Evolutionary conservation across 2,797 vertebrate genomes (phyloP).

Genomic region (Percopsis omiscomaycus): DNA sequence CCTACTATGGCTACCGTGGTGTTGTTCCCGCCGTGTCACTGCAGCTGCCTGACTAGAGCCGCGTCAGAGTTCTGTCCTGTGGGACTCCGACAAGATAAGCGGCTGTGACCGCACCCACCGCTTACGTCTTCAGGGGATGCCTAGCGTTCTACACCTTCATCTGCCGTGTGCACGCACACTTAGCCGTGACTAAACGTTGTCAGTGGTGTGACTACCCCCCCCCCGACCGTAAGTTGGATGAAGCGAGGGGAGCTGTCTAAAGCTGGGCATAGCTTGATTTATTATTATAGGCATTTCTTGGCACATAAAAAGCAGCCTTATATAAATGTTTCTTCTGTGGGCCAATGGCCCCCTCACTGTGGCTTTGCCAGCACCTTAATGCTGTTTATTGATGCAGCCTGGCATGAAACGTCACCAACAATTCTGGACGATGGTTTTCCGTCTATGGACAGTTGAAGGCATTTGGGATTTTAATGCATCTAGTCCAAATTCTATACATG

Average conservation of each 20-base stretch:
- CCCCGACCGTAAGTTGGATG: background rate
- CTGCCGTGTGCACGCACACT: too few species aligned
- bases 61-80: background rate
- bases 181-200: too few species aligned
- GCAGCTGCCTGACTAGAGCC: constrained; percentile 76
- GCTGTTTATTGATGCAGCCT: constrained; percentile 17
- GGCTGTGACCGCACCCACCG: background rate
- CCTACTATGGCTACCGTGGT: constrained; percentile 62
- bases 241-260: background rate
- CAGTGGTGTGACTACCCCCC: too few species aligned
- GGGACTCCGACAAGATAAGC: background rate
- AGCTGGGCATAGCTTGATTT: background rate
- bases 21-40: constrained; percentile 60
- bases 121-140: too few species aligned
- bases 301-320: background rate
- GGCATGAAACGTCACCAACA: background rate
- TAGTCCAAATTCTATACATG: constrained; percentile 11
- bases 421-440: background rate
- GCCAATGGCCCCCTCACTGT: constrained; percentile 6
- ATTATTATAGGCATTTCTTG: constrained; percentile 19
- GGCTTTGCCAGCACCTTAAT: constrained; percentile 14
- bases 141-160: too few species aligned
- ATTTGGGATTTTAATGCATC: constrained; percentile 1
- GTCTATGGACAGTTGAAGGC: background rate
- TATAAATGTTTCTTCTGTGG: constrained; percentile 16